These are phyloP conservation scores for Calephelis nemesis DNA, from an alignment of 1,140 invertebrate genomes.

Conservation along the genomic window DNA sequence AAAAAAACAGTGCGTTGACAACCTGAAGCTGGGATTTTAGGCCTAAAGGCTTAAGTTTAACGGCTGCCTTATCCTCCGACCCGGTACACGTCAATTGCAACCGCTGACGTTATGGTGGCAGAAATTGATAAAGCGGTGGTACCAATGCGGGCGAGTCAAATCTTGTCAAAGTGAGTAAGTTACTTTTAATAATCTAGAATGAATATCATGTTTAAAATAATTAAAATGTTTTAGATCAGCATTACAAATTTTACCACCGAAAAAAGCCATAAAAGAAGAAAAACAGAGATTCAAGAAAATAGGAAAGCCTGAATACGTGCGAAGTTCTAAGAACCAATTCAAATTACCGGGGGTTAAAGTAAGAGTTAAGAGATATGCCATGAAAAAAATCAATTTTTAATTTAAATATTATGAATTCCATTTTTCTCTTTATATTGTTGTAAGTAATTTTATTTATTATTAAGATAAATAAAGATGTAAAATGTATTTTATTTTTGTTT, in stretches of 20 bases:
- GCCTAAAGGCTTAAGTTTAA: no score
- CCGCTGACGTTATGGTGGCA: no score
- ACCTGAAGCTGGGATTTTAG: no score
- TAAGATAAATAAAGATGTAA: not conserved
- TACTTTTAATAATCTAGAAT: no score
- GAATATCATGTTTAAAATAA: no score
- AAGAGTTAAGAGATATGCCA: conserved; percentile 55
- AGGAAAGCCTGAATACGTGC: conserved; percentile 47
- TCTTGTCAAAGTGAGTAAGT: not conserved
- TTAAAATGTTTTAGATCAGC: conserved; percentile 43
- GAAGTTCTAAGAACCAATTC: conserved; percentile 41
- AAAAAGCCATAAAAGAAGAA: conserved; percentile 36
- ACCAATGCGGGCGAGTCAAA: no score
- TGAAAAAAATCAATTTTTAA: conserved; percentile 38
- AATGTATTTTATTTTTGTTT: no score
- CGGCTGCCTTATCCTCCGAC: no score
- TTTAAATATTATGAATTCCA: not conserved
- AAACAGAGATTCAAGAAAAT: conserved; percentile 36
- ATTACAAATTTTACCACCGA: conserved; percentile 41
- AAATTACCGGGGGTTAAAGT: conserved; percentile 51
- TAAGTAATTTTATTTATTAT: not conserved
- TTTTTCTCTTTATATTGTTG: conserved; percentile 1
- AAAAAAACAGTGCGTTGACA: no score
- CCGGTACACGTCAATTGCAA: no score
- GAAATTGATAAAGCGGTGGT: no score